These are phyloP conservation scores for Falco peregrinus DNA, from an alignment of 2,797 vertebrate genomes.

Conservation along the genomic window DNA sequence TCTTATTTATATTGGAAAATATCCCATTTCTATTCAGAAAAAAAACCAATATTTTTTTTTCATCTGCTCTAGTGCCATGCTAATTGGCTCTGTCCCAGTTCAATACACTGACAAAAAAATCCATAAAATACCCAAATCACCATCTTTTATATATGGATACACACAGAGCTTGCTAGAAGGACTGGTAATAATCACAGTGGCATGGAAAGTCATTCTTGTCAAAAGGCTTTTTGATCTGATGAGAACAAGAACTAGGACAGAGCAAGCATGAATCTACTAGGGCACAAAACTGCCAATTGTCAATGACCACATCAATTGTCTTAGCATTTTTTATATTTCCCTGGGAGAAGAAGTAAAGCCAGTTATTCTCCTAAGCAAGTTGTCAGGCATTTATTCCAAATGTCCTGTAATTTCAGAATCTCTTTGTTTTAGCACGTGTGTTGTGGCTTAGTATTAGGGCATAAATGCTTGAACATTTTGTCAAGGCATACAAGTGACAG, in stretches of 20 bases:
- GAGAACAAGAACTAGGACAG: neutral
- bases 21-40: neutral
- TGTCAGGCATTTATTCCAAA: neutral
- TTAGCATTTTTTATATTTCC: neutral
- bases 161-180: neutral
- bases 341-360: neutral
- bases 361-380: neutral
- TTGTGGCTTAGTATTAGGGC: neutral
- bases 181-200: neutral
- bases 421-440: neutral
- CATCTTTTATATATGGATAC: neutral
- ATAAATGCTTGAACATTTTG: neutral
- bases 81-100: neutral
- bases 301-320: too few species aligned
- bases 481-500: neutral
- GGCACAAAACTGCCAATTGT: neutral
- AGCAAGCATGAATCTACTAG: neutral
- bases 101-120: neutral
- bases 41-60: neutral
- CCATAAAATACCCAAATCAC: neutral
- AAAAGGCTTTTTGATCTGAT: neutral
- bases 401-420: neutral
- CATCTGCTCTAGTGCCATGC: neutral
- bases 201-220: neutral
- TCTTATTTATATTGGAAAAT: neutral